Percentiles rank a stretch among this genome's conserved stretches.
Evolutionary conservation across 1,140 invertebrate genomes (phyloP).

Genomic region (Helicoverpa armigera): DNA sequence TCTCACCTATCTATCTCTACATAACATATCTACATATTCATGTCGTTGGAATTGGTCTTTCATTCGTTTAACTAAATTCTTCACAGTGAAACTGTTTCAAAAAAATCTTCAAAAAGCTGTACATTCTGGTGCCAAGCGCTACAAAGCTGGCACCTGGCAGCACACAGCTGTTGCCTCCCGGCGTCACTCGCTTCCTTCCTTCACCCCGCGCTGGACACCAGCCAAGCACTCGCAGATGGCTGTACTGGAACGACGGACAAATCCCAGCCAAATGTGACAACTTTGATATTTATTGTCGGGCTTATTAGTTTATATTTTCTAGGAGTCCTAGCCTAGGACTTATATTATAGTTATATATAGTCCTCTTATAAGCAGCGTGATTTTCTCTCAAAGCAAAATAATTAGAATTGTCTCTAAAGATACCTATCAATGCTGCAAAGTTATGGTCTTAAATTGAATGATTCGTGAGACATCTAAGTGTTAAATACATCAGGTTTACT

Average conservation of each 20-base stretch:
- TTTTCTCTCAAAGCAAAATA: neutral
- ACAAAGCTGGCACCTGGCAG: conserved; percentile 12
- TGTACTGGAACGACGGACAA: neutral
- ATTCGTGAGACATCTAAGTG: neutral
- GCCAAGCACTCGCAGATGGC: neutral
- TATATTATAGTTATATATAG: no score
- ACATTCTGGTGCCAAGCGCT: neutral
- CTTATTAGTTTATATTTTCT: no score
- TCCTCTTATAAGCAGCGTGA: neutral
- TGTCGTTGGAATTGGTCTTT: no score
- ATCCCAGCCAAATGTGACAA: neutral
- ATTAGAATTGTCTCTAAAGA: neutral
- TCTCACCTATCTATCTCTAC: no score
- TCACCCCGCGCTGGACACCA: neutral
- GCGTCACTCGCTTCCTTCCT: conserved; percentile 7
- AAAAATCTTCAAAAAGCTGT: neutral
- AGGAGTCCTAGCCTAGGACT: no score
- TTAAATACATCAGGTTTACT: neutral
- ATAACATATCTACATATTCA: no score
- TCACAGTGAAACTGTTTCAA: neutral
- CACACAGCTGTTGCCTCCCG: conserved; percentile 1
- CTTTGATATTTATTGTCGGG: no score
- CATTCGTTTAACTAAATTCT: no score
- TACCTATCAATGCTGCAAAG: neutral
- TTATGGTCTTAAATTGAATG: no score